Percentiles rank a stretch among this genome's conserved stretches.
Evolutionary conservation across 30 jellyfish, hydroid and myxozoan species (phyloP).

Genomic region (Phacellophora camtschatica): DNA sequence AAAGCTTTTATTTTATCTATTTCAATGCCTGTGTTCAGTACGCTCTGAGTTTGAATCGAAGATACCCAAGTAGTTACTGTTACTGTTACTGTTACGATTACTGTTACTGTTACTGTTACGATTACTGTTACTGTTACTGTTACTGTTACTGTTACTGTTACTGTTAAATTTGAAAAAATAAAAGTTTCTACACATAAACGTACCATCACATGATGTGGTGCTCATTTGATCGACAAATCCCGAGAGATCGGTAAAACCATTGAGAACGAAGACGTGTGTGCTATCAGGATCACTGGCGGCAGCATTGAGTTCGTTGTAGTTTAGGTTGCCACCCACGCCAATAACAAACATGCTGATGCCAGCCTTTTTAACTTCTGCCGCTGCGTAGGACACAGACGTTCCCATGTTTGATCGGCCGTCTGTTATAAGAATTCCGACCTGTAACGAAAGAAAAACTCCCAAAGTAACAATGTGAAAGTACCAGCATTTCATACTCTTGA

Average conservation of each 20-base stretch:
- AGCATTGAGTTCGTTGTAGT: slow-evolving; percentile 58
- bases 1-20: no score
- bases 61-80: no score
- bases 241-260: slow-evolving; percentile 77
- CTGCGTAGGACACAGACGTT: slow-evolving; percentile 60
- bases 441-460: no score
- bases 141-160: no score
- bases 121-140: no score
- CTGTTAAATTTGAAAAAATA: no score
- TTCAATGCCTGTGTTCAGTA: no score
- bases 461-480: no score
- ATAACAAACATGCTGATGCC: slow-evolving; percentile 94
- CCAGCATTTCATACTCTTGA: no score
- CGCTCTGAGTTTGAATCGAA: no score
- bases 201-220: slow-evolving; percentile 96
- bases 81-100: no score
- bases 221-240: slow-evolving; percentile 95
- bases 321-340: slow-evolving; percentile 74
- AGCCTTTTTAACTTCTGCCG: slow-evolving; percentile 62
- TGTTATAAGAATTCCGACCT: slow-evolving; percentile 90
- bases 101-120: no score
- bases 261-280: slow-evolving; percentile 63
- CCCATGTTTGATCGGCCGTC: slow-evolving; percentile 90
- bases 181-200: not conserved
- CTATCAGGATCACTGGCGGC: slow-evolving; percentile 88